Evolutionary conservation across 2,113 vertebrate genomes (phyloP).

Genomic region (Mobula hypostoma): DNA sequence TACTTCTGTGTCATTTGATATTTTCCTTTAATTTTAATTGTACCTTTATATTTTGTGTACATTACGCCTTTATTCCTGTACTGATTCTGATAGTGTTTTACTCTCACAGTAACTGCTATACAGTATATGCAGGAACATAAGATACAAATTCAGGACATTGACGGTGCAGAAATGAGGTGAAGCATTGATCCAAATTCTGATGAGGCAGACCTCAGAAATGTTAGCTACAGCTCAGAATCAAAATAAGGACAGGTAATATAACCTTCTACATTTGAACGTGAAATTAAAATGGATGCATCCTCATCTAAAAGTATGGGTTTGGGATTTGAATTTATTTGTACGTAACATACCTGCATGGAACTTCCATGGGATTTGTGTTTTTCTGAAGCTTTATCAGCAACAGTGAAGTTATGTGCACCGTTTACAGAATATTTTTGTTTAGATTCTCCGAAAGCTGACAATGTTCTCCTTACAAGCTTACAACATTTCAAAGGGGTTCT

Average conservation of each 20-base stretch:
- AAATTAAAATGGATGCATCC: not conserved
- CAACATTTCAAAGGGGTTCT: not conserved
- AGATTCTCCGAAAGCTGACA: not conserved
- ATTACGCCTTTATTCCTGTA: not conserved
- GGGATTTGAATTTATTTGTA: not conserved
- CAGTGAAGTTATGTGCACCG: not conserved
- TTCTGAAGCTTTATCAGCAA: not conserved
- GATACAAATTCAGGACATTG: not conserved
- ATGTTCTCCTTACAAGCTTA: not conserved
- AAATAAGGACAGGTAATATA: not conserved
- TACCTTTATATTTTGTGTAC: too few relatives aligned
- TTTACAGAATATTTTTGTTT: not conserved
- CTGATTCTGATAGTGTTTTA: not conserved
- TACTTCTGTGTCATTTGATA: not conserved
- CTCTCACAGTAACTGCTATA: not conserved
- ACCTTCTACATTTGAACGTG: not conserved
- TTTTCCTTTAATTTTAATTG: not conserved
- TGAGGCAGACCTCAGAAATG: not conserved
- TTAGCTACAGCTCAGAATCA: not conserved
- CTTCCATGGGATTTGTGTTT: not conserved
- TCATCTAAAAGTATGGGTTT: not conserved
- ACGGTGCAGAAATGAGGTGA: not conserved
- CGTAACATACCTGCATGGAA: not conserved
- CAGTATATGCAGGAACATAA: not conserved
- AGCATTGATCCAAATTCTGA: not conserved